These are phyloP conservation scores for Sebastes glaucus DNA, from an alignment of 2,797 vertebrate genomes.

Conservation along the genomic window DNA sequence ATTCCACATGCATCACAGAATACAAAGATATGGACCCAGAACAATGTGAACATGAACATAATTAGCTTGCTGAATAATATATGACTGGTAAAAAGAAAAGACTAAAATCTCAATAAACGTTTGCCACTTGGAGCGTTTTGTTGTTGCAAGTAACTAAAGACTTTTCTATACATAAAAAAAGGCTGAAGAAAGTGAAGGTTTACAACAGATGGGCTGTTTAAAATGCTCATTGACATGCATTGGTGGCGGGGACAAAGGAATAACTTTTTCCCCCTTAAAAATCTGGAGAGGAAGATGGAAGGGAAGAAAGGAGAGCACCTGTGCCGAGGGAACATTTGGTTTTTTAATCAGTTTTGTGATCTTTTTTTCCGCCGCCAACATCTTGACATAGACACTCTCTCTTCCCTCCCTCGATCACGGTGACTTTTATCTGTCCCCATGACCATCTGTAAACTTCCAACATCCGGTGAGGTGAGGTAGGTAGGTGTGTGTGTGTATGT, in stretches of 20 bases:
- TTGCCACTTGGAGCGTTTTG: neutral
- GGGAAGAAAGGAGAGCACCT: conserved; percentile 43
- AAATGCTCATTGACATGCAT: conserved; percentile 4
- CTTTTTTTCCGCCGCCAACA: conserved; percentile 29
- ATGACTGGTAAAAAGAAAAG: neutral
- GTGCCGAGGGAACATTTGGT: conserved; percentile 49
- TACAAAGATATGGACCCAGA: conserved; percentile 40
- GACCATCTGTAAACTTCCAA: conserved; percentile 72
- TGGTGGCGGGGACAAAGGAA: neutral
- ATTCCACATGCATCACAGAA: conserved; percentile 38
- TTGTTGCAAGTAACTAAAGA: conserved; percentile 1
- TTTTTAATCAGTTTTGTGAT: conserved; percentile 60
- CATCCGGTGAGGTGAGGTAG: conserved; percentile 46
- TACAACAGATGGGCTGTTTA: conserved; percentile 25
- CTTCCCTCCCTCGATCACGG: conserved; percentile 40
- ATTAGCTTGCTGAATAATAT: conserved; percentile 49
- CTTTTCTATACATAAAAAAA: neutral
- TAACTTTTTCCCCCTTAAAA: conserved; percentile 15
- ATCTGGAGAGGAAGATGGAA: neutral
- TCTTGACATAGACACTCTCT: conserved; percentile 32
- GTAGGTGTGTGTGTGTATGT: too few species aligned
- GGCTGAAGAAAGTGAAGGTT: neutral
- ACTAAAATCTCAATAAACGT: neutral
- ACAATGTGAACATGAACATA: conserved; percentile 51
- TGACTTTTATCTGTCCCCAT: conserved; percentile 73